Evolutionary conservation across 2,888 invertebrate species (phyloP), one percentile per base, ranked within the genome.

Genomic region (Listrodromus nycthemerus): DNA sequence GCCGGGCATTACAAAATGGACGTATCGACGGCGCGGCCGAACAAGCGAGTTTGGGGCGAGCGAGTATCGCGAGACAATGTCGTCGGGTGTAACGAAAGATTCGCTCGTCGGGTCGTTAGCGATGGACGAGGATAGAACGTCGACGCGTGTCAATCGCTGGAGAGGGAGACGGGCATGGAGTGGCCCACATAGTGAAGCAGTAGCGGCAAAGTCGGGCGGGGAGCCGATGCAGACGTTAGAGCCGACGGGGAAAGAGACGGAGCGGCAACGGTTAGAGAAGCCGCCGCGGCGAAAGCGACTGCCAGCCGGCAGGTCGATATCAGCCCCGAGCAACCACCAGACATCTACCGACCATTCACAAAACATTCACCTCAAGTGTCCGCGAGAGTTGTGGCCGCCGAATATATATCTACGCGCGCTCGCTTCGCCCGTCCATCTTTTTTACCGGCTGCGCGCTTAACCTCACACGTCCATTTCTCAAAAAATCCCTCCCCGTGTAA

Each of bases 281-380:
- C 71, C 52, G 74, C 41, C 65, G 24, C 66, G 52, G 63, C 37
- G 19, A 65, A 21, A 65, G 63, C 73, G 89, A 89, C 88, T 87
- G 86, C 77, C 80, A 81, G 90, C 90, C 89, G 87, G 89, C 91
- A 92, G 93, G 93, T 93, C 92, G 93, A 93, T 93, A 92, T 92
- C 91, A 91, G 91, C 91, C 90, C 89, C 90, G 91, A 91, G 92
- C 91, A 91, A 91, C 80, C 66, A 92, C 92, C 92, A 93, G 93
- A 93, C 93, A 92, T 93, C 92, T 93, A 93, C 92, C 92, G 93
- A 93, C 92, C 93, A 92, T 93, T 92, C 92, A 91, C 92, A 92
- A 93, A 93, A 93, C 92, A 92, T 93, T 92, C 92, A 93, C 92
- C 93, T 92, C 92, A 91, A 93, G 92, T 92, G 92, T 92, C 91